Evolutionary conservation across 1,140 invertebrate species (phyloP).

Genomic region (Pinna nobilis): DNA sequence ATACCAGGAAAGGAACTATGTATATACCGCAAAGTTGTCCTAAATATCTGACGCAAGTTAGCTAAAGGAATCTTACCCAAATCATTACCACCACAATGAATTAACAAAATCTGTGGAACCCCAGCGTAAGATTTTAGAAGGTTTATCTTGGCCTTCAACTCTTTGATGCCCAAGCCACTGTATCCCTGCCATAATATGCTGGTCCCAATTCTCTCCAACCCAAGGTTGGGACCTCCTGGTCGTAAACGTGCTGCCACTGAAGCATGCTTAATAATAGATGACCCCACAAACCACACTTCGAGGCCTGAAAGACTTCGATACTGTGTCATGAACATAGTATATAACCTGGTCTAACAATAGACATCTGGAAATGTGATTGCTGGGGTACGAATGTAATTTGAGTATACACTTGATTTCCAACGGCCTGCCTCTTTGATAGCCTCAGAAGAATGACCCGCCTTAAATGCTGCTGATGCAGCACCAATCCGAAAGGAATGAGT

Average conservation of each 20-base stretch:
- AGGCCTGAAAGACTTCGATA: background rate
- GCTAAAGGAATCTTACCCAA: background rate
- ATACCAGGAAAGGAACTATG: too few species aligned
- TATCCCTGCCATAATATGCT: slow-evolving; percentile 16
- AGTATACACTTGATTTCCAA: slow-evolving; percentile 24
- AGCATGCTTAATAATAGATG: slow-evolving; percentile 14
- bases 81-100: slow-evolving; percentile 10
- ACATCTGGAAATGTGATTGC: background rate
- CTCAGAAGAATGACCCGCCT: background rate
- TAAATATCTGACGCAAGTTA: too few species aligned
- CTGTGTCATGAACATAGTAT: background rate
- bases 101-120: background rate
- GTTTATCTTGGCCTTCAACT: background rate
- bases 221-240: background rate
- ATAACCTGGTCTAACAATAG: background rate
- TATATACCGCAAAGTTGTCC: too few species aligned
- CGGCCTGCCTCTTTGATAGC: slow-evolving; percentile 18
- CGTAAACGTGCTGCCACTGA: background rate
- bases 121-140: background rate
- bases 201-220: background rate
- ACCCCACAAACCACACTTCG: slow-evolving; percentile 2
- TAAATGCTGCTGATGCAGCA: background rate
- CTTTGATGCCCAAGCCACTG: background rate
- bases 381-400: slow-evolving; percentile 21
- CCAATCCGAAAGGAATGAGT: slow-evolving; percentile 35